phyloP scores from a whole-genome alignment of 2,113 vertebrate species.

The Xyliphius kryptos region DNA sequence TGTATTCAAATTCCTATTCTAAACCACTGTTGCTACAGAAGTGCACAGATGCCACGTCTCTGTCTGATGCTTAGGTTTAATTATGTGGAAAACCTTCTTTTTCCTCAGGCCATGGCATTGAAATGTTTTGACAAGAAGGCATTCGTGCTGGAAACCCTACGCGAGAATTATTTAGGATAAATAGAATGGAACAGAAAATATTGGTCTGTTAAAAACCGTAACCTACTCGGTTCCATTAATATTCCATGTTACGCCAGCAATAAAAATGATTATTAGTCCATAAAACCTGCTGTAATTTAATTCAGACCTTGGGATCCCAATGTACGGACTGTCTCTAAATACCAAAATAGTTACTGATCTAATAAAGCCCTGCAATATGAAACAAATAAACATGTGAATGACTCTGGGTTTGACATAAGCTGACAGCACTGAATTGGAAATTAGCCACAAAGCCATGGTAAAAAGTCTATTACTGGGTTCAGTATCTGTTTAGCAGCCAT shows the following conservation, averaged over 20 bases:
- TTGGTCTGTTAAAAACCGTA: constrained; percentile 40
- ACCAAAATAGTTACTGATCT: constrained; percentile 51
- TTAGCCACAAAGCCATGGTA: constrained; percentile 65
- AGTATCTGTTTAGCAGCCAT: constrained; percentile 59
- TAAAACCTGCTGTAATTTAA: constrained; percentile 41
- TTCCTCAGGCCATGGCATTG: constrained; percentile 24
- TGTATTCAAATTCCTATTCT: constrained; percentile 31
- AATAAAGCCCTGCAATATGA: constrained; percentile 66
- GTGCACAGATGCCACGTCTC: constrained; percentile 33
- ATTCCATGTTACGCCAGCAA: constrained; percentile 28
- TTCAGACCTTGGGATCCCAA: constrained; percentile 35
- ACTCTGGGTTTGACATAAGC: constrained; percentile 60
- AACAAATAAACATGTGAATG: constrained; percentile 71
- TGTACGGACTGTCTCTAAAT: constrained; percentile 24
- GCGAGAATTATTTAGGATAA: constrained; percentile 39
- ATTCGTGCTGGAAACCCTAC: constrained; percentile 34
- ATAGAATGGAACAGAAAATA: constrained; percentile 41
- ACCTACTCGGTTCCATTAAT: constrained; percentile 32
- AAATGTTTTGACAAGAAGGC: constrained; percentile 44
- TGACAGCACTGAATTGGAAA: constrained; percentile 70
- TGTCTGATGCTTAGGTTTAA: constrained; percentile 39
- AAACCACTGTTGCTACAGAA: constrained; percentile 31
- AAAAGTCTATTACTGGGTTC: constrained; percentile 64
- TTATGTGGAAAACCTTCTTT: constrained; percentile 35
- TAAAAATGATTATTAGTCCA: constrained; percentile 42